A percentile compares a stretch with the other conserved stretches of the same genome.
These are phyloP conservation scores for Medauroidea extradentata DNA, from an alignment of 1,140 invertebrate genomes.

Conservation along the genomic window DNA sequence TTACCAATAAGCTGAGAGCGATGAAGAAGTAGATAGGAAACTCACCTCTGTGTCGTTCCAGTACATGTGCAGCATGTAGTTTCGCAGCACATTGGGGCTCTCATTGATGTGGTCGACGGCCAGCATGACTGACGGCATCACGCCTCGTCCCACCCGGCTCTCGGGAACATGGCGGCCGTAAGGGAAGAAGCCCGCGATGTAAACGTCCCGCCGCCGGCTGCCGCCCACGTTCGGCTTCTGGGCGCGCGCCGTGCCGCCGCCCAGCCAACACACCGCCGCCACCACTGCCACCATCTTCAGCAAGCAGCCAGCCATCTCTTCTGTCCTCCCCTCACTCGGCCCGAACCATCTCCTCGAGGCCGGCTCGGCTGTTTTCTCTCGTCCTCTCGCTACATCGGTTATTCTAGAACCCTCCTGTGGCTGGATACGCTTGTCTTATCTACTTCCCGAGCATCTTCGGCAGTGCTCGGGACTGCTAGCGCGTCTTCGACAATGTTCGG, in stretches of 20 bases:
- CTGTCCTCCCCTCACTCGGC: neutral
- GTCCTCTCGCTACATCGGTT: too few species aligned
- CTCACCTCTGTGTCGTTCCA: conserved; percentile 92
- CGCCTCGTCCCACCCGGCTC: conserved; percentile 70
- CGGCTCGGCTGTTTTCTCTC: neutral
- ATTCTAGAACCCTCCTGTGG: too few species aligned
- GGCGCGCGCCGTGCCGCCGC: conserved; percentile 23
- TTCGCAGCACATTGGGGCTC: conserved; percentile 72
- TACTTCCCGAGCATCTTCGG: too few species aligned
- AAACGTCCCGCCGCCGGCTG: conserved; percentile 62
- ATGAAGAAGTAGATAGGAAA: too few species aligned
- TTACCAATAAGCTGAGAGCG: too few species aligned
- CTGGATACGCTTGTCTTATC: too few species aligned
- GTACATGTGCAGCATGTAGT: conserved; percentile 87
- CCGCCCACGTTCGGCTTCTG: conserved; percentile 54
- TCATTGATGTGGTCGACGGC: conserved; percentile 91
- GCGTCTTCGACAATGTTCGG: too few species aligned
- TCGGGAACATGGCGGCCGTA: conserved; percentile 67
- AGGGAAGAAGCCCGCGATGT: conserved; percentile 90
- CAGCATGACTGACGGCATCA: conserved; percentile 88
- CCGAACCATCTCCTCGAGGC: conserved; percentile 11
- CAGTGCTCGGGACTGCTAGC: too few species aligned
- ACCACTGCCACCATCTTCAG: conserved; percentile 22
- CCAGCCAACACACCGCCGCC: conserved; percentile 27
- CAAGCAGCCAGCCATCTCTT: conserved; percentile 3